Percentiles rank a stretch among this genome's conserved stretches.
phyloP scores from a whole-genome alignment of 2,888 invertebrate species.

The Clusia tigrina region DNA sequence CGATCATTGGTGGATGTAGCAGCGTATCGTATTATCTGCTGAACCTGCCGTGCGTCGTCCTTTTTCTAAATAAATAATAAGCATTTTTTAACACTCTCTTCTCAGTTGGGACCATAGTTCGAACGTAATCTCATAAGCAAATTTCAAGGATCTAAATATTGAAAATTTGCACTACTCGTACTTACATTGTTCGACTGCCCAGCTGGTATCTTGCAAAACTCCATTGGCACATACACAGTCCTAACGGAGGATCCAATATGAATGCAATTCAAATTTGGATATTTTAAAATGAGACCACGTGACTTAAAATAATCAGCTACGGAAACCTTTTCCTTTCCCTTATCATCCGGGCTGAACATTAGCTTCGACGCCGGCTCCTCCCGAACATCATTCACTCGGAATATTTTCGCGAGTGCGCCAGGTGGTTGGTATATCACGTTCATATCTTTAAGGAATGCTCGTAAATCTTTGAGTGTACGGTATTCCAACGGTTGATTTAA shows the following conservation, averaged over 20 bases:
- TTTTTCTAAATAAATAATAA: conserved; percentile 65
- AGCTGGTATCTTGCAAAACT: conserved; percentile 79
- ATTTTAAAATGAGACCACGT: conserved; percentile 62
- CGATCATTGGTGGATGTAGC: conserved; percentile 82
- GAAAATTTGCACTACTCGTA: no score
- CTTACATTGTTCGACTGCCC: conserved; percentile 75
- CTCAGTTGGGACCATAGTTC: no score
- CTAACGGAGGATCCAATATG: conserved; percentile 79
- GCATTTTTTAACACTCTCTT: background rate
- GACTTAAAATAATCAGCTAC: conserved; percentile 59
- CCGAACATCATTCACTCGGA: conserved; percentile 47
- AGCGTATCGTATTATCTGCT: conserved; percentile 85
- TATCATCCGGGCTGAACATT: conserved; percentile 57
- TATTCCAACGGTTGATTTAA: conserved; percentile 2
- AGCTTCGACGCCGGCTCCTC: conserved; percentile 53
- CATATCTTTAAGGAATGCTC: conserved; percentile 46
- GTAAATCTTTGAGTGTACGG: conserved; percentile 9
- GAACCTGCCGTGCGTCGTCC: conserved; percentile 82
- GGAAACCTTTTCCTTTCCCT: conserved; percentile 53
- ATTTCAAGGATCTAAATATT: no score
- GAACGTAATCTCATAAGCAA: background rate
- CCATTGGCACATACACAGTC: conserved; percentile 82
- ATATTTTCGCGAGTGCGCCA: conserved; percentile 44
- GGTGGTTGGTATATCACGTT: conserved; percentile 55
- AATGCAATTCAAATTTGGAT: conserved; percentile 81